Evolutionary conservation across 2,797 vertebrate genomes (phyloP).

Genomic region (Cynopterus sphinx): DNA sequence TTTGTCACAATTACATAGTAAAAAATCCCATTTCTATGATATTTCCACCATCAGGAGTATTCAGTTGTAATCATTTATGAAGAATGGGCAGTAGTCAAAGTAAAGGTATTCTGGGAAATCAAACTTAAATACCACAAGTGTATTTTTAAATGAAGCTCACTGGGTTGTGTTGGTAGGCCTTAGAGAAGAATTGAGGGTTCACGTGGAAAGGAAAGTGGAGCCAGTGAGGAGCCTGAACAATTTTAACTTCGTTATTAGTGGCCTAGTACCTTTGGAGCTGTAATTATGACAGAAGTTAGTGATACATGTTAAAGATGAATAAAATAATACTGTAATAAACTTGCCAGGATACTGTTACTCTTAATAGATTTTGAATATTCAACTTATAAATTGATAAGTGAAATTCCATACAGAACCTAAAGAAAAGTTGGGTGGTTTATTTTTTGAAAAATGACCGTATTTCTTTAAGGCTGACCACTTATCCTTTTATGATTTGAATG

Average conservation of each 20-base stretch:
- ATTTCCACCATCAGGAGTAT: fast-evolving
- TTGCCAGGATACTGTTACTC: not conserved
- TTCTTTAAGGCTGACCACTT: not conserved
- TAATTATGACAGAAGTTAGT: not conserved
- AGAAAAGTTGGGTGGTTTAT: not conserved
- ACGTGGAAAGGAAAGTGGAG: not conserved
- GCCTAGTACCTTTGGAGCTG: not conserved
- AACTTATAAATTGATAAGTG: not conserved
- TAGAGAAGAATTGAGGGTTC: not conserved
- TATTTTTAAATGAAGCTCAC: not conserved
- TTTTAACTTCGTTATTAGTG: not conserved
- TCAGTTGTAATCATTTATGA: fast-evolving
- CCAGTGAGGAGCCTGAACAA: not conserved
- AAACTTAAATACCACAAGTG: not conserved
- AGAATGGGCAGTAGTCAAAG: not conserved
- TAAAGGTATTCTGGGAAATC: not conserved
- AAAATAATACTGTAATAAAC: not conserved
- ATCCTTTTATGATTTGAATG: not conserved
- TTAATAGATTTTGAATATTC: not conserved
- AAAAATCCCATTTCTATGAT: not conserved
- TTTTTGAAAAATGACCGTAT: not conserved
- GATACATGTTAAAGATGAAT: not conserved
- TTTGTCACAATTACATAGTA: not conserved
- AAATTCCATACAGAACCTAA: constrained; percentile 1
- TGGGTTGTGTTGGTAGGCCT: fast-evolving